A percentile compares a stretch with the other conserved stretches of the same genome.
Conservation (phyloP, 2,888 invertebrate species). For the Drosophila birchii region DNA sequence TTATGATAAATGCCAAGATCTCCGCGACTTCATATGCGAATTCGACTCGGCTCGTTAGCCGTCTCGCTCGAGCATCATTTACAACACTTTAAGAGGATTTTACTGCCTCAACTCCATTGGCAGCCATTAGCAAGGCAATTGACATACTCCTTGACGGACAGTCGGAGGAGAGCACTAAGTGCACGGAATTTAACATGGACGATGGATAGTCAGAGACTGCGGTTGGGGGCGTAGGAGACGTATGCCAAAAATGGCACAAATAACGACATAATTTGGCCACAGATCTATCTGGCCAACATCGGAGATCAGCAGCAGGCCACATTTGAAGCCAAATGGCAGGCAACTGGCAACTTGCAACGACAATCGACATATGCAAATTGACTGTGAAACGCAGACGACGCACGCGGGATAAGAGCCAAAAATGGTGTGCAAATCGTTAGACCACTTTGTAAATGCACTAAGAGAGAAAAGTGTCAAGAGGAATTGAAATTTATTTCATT, state of each 20-base stretch:
- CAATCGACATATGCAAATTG: conserved; percentile 68
- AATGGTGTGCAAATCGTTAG: conserved; percentile 75
- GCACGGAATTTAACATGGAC: conserved; percentile 73
- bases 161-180: conserved; percentile 62
- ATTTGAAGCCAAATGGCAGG: conserved; percentile 33
- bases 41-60: conserved; percentile 65
- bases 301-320: conserved; percentile 40
- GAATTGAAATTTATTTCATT: not conserved
- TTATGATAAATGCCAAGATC: conserved; percentile 70
- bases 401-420: conserved; percentile 54
- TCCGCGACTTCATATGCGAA: conserved; percentile 23
- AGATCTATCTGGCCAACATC: conserved; percentile 66
- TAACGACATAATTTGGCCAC: conserved; percentile 82
- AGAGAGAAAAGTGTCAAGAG: not conserved
- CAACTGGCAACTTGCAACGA: conserved; percentile 31
- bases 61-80: conserved; percentile 64
- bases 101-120: conserved; percentile 56
- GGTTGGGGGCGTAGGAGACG: conserved; percentile 23
- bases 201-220: conserved; percentile 38
- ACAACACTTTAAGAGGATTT: conserved; percentile 72
- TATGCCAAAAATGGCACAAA: conserved; percentile 82
- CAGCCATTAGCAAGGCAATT: conserved; percentile 79
- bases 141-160: conserved; percentile 72
- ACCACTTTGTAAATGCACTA: conserved; percentile 49
- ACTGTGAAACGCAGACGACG: conserved; percentile 45